Evolutionary conservation across 2,113 vertebrate genomes (phyloP), one percentile per base, ranked within the genome.

Genomic region (Hirundichthys speculiger): DNA sequence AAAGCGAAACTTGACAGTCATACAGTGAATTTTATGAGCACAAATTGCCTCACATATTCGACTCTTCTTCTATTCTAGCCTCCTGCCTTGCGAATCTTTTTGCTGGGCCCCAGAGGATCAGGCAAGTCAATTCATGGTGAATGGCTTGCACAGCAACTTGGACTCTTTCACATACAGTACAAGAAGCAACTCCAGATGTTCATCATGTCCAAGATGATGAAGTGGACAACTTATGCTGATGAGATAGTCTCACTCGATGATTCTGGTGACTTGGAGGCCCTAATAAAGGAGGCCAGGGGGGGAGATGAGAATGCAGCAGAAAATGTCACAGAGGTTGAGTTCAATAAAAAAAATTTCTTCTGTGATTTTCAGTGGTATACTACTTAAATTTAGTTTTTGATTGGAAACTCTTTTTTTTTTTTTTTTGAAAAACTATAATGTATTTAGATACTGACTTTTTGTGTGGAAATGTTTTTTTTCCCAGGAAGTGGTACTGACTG

Each of bases 111-210:
- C 38, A 92, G 82, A 11, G 96, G 96, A 57, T 90, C 95, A 22
- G 98, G 96, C 18, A 98, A 97, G 92, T 96, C 93, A 25, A 61
- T 83, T 30, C 89, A 93, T 68, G 94, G 92, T 20, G 87, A 91
- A 62, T 91, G 91, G 88, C 54, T 96, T 49, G 95, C 96, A 45
- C 73, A 94, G 34, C 92, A 94, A 56, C 90, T 98, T 39, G 94
- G 93, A 9, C 83, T 99, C 68, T 98, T 99, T 73, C 93, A 98
- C 62, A 93, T 99, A 84, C 95, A 98, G 10, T 98, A 96, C 86
- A 92, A 94, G 50, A 95, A 98, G 82, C 83, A 85, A 43, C 91
- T 99, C 14, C 97, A 98, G 80, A 94, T 93, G 90, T 69, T 94
- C 63, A 75, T 99, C 71, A 80, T 96, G 68, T 77, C 91, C 49